Percentiles rank a stretch among this genome's conserved stretches.
Conservation (phyloP, 2,888 invertebrate genomes). For the Glaucopsyche alexis region DNA sequence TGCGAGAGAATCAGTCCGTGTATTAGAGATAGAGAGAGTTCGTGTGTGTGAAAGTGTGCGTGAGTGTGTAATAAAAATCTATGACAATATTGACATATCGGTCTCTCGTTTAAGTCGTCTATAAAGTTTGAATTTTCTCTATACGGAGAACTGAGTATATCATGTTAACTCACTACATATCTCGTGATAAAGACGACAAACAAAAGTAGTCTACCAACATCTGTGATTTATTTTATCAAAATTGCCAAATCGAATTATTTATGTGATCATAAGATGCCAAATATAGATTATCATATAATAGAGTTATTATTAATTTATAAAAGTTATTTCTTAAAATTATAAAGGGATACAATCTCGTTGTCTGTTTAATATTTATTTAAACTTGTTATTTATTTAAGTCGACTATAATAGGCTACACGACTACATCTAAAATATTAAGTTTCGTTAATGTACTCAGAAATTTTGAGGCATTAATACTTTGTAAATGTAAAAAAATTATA, state of each 20-base stretch:
- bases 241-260: slow-evolving; percentile 14
- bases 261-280: slow-evolving; percentile 17
- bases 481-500: no score
- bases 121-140: neutral
- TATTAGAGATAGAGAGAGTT: neutral
- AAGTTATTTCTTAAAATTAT: neutral
- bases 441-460: no score
- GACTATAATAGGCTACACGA: no score
- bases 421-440: no score
- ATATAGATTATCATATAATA: slow-evolving; percentile 7
- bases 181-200: neutral
- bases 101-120: neutral
- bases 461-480: no score
- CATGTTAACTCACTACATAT: neutral
- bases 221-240: slow-evolving; percentile 4
- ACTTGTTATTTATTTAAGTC: neutral
- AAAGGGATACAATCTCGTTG: neutral
- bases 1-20: neutral
- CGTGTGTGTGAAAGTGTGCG: neutral
- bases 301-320: neutral
- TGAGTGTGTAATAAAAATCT: neutral
- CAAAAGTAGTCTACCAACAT: slow-evolving; percentile 7
- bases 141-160: neutral
- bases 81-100: slow-evolving; percentile 19
- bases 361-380: neutral